Percentiles rank a stretch among this genome's conserved stretches.
Evolutionary conservation across 2,888 invertebrate species (phyloP).

Genomic region (Fabriciana adippe): DNA sequence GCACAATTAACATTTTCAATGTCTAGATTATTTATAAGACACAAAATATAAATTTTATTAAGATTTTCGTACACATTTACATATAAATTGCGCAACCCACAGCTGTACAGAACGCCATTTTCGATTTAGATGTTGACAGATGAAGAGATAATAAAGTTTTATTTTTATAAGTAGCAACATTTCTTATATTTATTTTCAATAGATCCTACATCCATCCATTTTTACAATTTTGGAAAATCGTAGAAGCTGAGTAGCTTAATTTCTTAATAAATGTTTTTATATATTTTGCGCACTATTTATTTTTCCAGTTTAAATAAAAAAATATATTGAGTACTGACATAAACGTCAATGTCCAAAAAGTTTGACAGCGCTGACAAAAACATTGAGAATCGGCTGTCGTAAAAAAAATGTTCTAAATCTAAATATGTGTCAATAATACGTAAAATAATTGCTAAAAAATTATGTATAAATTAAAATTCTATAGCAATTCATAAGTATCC

Average conservation of each 20-base stretch:
- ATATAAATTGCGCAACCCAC: constrained; percentile 81
- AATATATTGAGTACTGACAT: too few species aligned
- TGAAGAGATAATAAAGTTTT: constrained; percentile 31
- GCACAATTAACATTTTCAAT: constrained; percentile 58
- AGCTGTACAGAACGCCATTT: constrained; percentile 80
- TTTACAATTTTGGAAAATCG: too few species aligned
- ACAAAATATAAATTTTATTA: constrained; percentile 58
- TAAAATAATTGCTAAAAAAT: constrained; percentile 48
- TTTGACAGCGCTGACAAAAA: constrained; percentile 34
- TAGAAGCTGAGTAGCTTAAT: too few species aligned
- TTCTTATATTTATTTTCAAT: neutral
- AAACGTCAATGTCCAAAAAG: neutral
- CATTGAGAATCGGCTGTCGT: constrained; percentile 32
- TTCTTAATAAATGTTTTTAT: too few species aligned
- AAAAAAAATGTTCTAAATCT: constrained; percentile 59
- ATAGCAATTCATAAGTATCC: constrained; percentile 41
- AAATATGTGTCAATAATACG: constrained; percentile 58
- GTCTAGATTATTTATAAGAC: constrained; percentile 56
- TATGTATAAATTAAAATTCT: constrained; percentile 43
- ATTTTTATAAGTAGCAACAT: constrained; percentile 21
- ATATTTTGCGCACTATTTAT: too few species aligned
- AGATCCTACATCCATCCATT: neutral
- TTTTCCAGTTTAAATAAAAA: too few species aligned
- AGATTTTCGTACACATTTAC: constrained; percentile 74
- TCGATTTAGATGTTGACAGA: constrained; percentile 58